Percentiles rank a stretch among this genome's conserved stretches.
Conservation (phyloP, 2,797 vertebrate genomes). For the Apogon hyalosoma region DNA sequence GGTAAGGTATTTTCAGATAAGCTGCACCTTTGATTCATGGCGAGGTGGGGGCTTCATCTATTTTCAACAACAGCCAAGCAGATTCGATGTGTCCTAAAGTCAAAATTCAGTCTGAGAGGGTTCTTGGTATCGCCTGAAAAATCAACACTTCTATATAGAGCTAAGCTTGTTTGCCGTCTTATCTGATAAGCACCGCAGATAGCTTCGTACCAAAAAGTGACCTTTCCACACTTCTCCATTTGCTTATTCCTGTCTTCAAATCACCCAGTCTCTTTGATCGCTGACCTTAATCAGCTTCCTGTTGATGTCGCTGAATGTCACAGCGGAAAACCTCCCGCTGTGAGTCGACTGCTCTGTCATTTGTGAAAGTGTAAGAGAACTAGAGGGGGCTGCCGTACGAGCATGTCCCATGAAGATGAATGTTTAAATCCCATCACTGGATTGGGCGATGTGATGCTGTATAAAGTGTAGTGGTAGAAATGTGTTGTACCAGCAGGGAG, state of each 20-base stretch:
- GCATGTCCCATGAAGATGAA: constrained; percentile 5
- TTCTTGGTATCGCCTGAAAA: background rate
- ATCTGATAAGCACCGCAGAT: constrained; percentile 16
- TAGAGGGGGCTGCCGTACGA: constrained; percentile 11
- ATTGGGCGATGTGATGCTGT: too few species aligned
- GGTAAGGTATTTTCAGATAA: background rate
- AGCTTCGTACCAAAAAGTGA: constrained; percentile 18
- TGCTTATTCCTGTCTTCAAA: constrained; percentile 43
- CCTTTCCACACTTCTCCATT: constrained; percentile 37
- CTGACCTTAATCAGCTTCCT: constrained; percentile 49
- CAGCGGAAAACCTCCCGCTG: constrained; percentile 36
- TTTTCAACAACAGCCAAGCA: background rate
- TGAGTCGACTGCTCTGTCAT: constrained; percentile 38
- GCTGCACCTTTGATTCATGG: too few species aligned
- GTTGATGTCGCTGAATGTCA: constrained; percentile 57
- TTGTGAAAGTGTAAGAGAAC: constrained; percentile 31
- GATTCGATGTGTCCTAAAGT: constrained; percentile 8
- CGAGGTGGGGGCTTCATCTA: background rate
- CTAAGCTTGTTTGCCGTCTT: constrained; percentile 10
- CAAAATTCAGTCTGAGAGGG: background rate
- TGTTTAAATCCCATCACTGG: constrained; percentile 8
- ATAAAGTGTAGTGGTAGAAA: too few species aligned
- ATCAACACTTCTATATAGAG: background rate
- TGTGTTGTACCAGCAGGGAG: too few species aligned
- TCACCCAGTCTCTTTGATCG: constrained; percentile 47